phyloP scores from a whole-genome alignment of 2,888 invertebrate species.

The Vandiemenella viatica region DNA sequence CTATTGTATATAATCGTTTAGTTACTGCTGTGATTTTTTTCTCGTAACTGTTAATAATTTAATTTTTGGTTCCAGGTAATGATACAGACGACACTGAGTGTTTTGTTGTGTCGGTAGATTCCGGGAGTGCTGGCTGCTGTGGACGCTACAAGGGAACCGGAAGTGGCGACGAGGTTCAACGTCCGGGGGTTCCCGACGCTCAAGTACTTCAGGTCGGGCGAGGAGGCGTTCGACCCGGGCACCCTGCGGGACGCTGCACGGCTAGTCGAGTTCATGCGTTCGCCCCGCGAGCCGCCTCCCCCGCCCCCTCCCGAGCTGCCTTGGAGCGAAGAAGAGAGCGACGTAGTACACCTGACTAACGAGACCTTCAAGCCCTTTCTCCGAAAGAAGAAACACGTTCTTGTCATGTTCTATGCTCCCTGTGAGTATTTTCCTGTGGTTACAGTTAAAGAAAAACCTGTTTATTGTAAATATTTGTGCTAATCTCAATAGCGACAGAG shows the following conservation, averaged over 20 bases:
- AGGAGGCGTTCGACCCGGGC: conserved; percentile 57
- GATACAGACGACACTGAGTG: too few relatives aligned
- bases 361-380: conserved; percentile 56
- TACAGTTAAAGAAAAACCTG: too few relatives aligned
- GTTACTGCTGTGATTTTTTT: too few relatives aligned
- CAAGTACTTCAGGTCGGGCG: conserved; percentile 63
- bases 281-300: conserved; percentile 71
- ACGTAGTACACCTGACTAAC: conserved; percentile 61
- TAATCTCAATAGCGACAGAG: too few relatives aligned
- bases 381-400: conserved; percentile 71
- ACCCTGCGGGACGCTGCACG: conserved; percentile 60
- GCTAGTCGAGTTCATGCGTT: conserved; percentile 68
- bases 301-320: conserved; percentile 66
- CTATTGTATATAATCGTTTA: too few relatives aligned
- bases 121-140: conserved; percentile 66
- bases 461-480: too few relatives aligned
- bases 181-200: conserved; percentile 69
- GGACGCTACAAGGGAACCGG: conserved; percentile 64
- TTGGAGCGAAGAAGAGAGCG: conserved; percentile 60
- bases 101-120: too few relatives aligned
- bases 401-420: conserved; percentile 86
- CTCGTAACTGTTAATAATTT: too few relatives aligned
- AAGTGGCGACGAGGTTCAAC: conserved; percentile 48
- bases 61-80: too few relatives aligned
- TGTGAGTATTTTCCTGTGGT: conserved; percentile 53